Evolutionary conservation across 2,888 invertebrate species (phyloP).

Genomic region (Melipona beecheii): DNA sequence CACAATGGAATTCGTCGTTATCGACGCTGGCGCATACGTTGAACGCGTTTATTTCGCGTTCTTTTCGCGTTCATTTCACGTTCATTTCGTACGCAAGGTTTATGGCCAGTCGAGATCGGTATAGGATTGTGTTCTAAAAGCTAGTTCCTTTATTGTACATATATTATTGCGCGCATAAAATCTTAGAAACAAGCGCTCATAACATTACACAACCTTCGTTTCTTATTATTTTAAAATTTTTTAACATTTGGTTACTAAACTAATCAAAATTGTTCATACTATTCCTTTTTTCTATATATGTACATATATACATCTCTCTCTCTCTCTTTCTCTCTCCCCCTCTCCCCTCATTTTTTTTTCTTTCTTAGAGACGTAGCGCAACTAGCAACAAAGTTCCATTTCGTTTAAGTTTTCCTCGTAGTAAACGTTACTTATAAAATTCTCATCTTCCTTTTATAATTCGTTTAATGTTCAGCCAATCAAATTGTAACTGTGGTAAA

Average conservation of each 20-base stretch:
- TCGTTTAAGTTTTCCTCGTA: conserved; percentile 1
- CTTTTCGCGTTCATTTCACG: conserved; percentile 26
- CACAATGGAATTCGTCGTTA: conserved; percentile 40
- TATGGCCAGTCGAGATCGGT: conserved; percentile 37
- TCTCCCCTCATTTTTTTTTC: background rate
- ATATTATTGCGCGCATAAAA: conserved; percentile 39
- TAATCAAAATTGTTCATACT: background rate
- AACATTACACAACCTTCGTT: conserved; percentile 12
- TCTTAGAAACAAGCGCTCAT: background rate
- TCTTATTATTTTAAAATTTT: conserved; percentile 7
- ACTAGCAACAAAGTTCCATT: background rate
- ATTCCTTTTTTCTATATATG: background rate
- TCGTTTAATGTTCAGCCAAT: conserved; percentile 13
- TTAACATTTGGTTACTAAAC: background rate
- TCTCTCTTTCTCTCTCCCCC: background rate
- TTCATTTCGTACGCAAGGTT: conserved; percentile 28
- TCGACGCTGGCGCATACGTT: conserved; percentile 14
- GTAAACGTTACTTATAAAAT: background rate
- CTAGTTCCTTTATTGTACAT: conserved; percentile 63
- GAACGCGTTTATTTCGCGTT: conserved; percentile 27
- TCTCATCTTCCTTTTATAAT: conserved; percentile 2
- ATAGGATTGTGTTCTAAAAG: conserved; percentile 51
- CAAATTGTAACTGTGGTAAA: conserved; percentile 15
- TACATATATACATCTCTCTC: background rate
- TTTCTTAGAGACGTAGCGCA: too few species aligned